Evolutionary conservation across 1,140 invertebrate genomes (phyloP).

Genomic region (Varroa destructor): DNA sequence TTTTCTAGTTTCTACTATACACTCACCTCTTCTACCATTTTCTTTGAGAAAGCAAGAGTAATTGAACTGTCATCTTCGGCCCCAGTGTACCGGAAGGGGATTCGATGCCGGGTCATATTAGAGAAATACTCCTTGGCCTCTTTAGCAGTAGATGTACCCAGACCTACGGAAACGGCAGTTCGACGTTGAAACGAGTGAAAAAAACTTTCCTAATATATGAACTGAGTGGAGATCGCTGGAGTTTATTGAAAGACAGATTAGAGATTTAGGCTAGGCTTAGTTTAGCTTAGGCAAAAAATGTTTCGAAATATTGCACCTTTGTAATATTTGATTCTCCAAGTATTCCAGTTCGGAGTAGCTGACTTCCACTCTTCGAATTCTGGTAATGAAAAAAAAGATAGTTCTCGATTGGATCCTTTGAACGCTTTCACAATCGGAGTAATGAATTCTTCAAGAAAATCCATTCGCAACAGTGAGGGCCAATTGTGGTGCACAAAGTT

Average conservation of each 20-base stretch:
- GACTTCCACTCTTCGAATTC: constrained; percentile 97
- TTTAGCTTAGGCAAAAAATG: no score
- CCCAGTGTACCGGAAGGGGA: constrained; percentile 74
- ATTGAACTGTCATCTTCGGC: constrained; percentile 80
- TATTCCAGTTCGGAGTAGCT: constrained; percentile 75
- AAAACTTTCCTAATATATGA: no score
- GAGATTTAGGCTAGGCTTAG: no score
- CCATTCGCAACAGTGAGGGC: constrained; percentile 74
- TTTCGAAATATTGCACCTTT: constrained; percentile 53
- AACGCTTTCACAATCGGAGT: constrained; percentile 96
- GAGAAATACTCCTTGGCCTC: constrained; percentile 98
- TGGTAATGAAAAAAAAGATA: constrained; percentile 88
- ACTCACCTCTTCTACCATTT: constrained; percentile 57
- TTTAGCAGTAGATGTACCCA: constrained; percentile 95
- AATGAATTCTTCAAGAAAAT: constrained; percentile 96
- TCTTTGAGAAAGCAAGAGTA: constrained; percentile 89
- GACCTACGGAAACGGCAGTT: constrained; percentile 46
- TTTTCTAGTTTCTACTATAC: no score
- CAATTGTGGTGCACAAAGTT: constrained; percentile 99
- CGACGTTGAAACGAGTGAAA: no score
- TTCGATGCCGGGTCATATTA: constrained; percentile 84
- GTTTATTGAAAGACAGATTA: no score
- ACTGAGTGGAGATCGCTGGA: no score
- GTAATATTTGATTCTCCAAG: constrained; percentile 96
- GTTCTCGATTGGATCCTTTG: constrained; percentile 58